Percentiles rank a stretch among this genome's conserved stretches.
These are phyloP conservation scores for Mola mola DNA, from an alignment of 2,113 vertebrate genomes.

Conservation along the genomic window DNA sequence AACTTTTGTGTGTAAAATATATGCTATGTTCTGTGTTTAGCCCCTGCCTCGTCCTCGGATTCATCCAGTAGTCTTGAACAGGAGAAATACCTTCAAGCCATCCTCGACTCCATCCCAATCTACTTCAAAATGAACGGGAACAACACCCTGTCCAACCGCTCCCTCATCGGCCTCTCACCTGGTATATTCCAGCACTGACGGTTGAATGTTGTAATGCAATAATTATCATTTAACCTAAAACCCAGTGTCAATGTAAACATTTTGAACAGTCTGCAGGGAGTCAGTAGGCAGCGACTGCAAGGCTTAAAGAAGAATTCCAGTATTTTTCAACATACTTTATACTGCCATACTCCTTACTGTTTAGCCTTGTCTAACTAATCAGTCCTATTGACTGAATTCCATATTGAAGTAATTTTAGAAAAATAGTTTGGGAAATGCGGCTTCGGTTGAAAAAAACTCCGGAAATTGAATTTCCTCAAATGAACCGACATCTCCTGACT, in stretches of 20 bases:
- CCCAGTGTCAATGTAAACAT: too few species aligned
- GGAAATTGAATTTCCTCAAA: too few species aligned
- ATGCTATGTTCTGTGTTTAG: slow-evolving; percentile 37
- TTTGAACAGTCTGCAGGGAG: not conserved
- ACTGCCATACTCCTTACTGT: too few species aligned
- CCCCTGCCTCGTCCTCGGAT: slow-evolving; percentile 88
- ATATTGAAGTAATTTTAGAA: too few species aligned
- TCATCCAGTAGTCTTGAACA: slow-evolving; percentile 97
- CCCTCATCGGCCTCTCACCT: slow-evolving; percentile 91
- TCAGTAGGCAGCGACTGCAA: not conserved
- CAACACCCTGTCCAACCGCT: slow-evolving; percentile 88
- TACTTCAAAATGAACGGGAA: slow-evolving; percentile 90
- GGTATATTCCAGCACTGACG: slow-evolving; percentile 78
- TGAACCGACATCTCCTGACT: not conserved
- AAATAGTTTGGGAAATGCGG: too few species aligned
- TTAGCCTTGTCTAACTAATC: too few species aligned
- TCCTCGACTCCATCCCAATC: slow-evolving; percentile 90
- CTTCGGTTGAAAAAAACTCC: too few species aligned
- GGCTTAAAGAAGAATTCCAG: too few species aligned
- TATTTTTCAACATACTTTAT: too few species aligned
- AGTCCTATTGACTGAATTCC: too few species aligned
- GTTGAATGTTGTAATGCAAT: not conserved
- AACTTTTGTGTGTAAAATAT: not conserved
- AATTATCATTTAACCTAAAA: not conserved
- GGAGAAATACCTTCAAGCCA: slow-evolving; percentile 96